Evolutionary conservation across 1,140 invertebrate genomes (phyloP), one percentile per base, ranked within the genome.

Genomic region (Megathymus violae): DNA sequence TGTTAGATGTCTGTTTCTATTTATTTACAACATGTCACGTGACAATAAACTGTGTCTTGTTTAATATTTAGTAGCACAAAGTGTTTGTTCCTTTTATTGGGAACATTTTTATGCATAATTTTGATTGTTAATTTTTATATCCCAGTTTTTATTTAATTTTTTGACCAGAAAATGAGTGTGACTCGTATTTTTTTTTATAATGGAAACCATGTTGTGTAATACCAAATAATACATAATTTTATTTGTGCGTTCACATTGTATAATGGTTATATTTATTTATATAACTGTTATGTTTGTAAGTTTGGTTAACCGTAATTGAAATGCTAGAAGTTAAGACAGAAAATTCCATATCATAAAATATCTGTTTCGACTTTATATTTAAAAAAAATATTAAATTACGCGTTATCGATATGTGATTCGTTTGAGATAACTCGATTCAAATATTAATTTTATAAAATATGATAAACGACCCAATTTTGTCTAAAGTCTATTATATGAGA

Each of bases 171-270:
- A 77, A 80, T 80, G 87, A 87, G 87, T 89, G 67, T 88, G 67
- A 89, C 87, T 89, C 87, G 71, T 83, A 67, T 54, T 54, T 54
- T 74, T 76, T 78, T 81, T 78, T 82, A 52, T 78, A 78, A 74
- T 75, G 69, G 61, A 74, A 76, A 84, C 78, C 69, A 85, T 85
- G 76, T 85, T 86, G 78, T 86, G 78, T 85, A 87, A 87, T 84
- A 81, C 85, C 87, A 89, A 89, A 89, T 82, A 85, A 79, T 84
- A 82, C 67, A 79, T 77, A 75, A 78, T 74, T 82, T 80, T 85
- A 82, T 83, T 88, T 38, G 72, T 74, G 74, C 76, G 75, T 82
- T 86, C 85, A 82, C 71, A 75, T 77, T 69, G 46, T 82, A 68
- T 82, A 84, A 85, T 80, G 75, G 64, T 82, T 88, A 80, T 85